phyloP scores from a whole-genome alignment of 2,888 invertebrate species.

The Rhamnusium bicolor region DNA sequence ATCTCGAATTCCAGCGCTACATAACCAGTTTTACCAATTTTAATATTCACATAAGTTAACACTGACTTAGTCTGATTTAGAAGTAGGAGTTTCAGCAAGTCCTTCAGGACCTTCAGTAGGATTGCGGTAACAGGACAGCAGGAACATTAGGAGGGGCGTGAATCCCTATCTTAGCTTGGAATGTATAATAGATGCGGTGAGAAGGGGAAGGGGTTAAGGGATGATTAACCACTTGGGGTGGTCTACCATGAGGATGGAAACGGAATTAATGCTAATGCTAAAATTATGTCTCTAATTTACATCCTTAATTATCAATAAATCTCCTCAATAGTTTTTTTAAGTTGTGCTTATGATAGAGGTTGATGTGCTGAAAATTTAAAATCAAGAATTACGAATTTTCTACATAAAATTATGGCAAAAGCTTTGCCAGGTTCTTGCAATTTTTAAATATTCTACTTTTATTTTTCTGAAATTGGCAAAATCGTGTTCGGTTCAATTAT shows the following conservation, averaged over 20 bases:
- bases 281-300: slow-evolving; percentile 65
- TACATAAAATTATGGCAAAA: neutral
- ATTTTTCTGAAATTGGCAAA: too few relatives aligned
- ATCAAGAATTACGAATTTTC: neutral
- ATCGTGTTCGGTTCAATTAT: too few relatives aligned
- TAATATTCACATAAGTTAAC: neutral
- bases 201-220: slow-evolving; percentile 43
- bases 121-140: slow-evolving; percentile 60
- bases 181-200: slow-evolving; percentile 63
- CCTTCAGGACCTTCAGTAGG: slow-evolving; percentile 61
- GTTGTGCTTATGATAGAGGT: neutral
- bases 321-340: slow-evolving; percentile 18
- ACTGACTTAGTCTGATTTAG: neutral
- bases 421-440: neutral
- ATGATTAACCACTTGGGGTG: slow-evolving; percentile 49
- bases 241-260: slow-evolving; percentile 40
- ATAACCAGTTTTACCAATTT: neutral
- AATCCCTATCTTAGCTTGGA: slow-evolving; percentile 56
- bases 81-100: slow-evolving; percentile 40
- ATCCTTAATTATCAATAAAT: slow-evolving; percentile 56
- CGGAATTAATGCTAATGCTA: slow-evolving; percentile 61
- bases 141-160: slow-evolving; percentile 53
- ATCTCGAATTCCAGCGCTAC: too few relatives aligned
- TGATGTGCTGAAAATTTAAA: neutral
- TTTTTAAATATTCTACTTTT: neutral